A percentile compares a stretch with the other conserved stretches of the same genome.
Evolutionary conservation across 2,888 invertebrate species (phyloP).

Genomic region (Hecatera dysodea): DNA sequence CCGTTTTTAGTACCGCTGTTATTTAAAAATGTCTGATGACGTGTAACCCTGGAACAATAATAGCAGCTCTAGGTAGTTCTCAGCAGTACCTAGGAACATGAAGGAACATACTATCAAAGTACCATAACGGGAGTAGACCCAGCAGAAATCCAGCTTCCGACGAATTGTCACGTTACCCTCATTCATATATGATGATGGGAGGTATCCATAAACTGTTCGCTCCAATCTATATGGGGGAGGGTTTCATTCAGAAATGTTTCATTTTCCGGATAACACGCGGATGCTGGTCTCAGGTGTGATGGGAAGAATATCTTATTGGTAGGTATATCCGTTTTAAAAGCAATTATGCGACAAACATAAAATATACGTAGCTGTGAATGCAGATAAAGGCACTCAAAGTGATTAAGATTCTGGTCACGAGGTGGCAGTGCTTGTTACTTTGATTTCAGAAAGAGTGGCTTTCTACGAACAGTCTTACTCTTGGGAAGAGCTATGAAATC

Average conservation of each 20-base stretch:
- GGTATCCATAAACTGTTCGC: constrained; percentile 4
- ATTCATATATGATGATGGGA: neutral
- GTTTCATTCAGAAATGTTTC: constrained; percentile 1
- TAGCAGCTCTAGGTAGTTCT: constrained; percentile 14
- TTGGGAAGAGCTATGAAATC: neutral
- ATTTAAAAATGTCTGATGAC: constrained; percentile 3
- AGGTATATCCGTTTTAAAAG: neutral
- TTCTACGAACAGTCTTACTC: neutral
- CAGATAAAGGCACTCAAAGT: neutral
- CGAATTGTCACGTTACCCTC: neutral
- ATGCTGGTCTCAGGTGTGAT: neutral
- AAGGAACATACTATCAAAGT: constrained; percentile 15
- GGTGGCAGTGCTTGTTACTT: neutral
- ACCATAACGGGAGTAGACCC: neutral
- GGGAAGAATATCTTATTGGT: neutral
- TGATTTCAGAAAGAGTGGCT: neutral
- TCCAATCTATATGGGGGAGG: constrained; percentile 6
- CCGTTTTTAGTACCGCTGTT: neutral
- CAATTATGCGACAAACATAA: neutral
- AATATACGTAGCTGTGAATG: neutral
- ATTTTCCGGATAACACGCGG: constrained; percentile 1
- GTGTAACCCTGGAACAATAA: constrained; percentile 26
- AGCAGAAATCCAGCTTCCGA: neutral
- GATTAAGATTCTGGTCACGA: neutral
- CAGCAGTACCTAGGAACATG: constrained; percentile 29